Conservation (phyloP, 2,888 invertebrate species). For the Panzeria rudis region DNA sequence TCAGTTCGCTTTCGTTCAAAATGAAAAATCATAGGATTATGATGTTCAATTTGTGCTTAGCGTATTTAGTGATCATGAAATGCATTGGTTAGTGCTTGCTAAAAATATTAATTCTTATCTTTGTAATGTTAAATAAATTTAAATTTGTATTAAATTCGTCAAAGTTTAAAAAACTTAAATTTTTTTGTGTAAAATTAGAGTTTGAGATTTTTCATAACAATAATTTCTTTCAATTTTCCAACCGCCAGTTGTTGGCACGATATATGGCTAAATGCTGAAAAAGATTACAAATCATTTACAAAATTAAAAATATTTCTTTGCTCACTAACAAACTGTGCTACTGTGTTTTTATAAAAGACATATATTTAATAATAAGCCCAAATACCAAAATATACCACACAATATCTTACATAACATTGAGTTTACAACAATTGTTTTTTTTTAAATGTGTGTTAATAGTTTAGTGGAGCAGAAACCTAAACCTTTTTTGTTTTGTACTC, state of each 20-base stretch:
- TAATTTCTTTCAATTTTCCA: not conserved
- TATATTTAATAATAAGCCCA: slow-evolving; percentile 21
- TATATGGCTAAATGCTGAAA: slow-evolving; percentile 40
- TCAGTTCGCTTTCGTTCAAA: slow-evolving; percentile 66
- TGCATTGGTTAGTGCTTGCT: slow-evolving; percentile 51
- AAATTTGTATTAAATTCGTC: no score
- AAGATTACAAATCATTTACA: not conserved
- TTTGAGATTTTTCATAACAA: no score
- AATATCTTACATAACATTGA: slow-evolving; percentile 40
- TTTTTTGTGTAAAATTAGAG: no score
- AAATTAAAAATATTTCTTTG: not conserved
- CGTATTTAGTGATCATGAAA: slow-evolving; percentile 29
- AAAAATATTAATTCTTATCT: not conserved
- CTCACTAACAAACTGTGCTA: slow-evolving; percentile 48
- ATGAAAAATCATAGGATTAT: slow-evolving; percentile 57
- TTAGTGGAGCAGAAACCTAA: slow-evolving; percentile 74
- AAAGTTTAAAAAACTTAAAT: no score
- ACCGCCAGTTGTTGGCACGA: slow-evolving; percentile 46
- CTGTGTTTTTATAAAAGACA: no score
- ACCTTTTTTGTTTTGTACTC: slow-evolving; percentile 47
- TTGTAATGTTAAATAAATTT: no score
- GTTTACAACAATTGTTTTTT: slow-evolving; percentile 12
- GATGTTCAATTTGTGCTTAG: slow-evolving; percentile 65
- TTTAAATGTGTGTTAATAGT: slow-evolving; percentile 66
- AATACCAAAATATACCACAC: slow-evolving; percentile 5